Base-by-base conservation (phyloP, 2,113 vertebrate genomes). In the Aptenodytes patagonicus region DNA sequence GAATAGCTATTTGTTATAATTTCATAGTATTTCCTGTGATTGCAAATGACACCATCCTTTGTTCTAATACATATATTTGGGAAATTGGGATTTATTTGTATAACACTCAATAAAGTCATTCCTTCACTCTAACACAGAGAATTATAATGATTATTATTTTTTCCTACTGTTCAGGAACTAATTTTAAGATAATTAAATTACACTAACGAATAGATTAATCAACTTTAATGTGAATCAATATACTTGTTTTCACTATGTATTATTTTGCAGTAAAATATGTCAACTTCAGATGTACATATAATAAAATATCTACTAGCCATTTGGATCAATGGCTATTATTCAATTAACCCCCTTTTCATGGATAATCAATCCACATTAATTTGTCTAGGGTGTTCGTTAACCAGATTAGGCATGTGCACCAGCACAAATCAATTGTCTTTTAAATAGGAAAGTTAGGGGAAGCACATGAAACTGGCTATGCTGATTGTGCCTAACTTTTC, bases 161-260 rank as follows among this genome's bases (percentile, higher is more conserved):
- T 76, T 86, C 72, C 69, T 78, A 87, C 89, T 95, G 58, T 95
- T 98, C 97, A 97, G 82, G 78, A 97, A 92, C 71, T 89, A 90
- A 97, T 97, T 98, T 98, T 98, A 97, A 97, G 96, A 84, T 85
- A 97, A 97, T 98, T 98, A 97, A 95, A 97, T 97, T 93, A 95
- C 18, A 49, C 46, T 93, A 96, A 96, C 7, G 32, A 95, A 91
- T 83, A 95, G 68, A 97, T 98, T 87, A 97, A 97, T 98, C 91
- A 97, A 38, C 38, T 86, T 98, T 87, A 97, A 95, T 87, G 77
- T 70, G 90, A 98, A 97, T 96, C 89, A 91, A 68, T 97, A 90
- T 78, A 94, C 64, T 94, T 97, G 66, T 92, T 97, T 97, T 96
- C 54, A 95, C 55, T 93, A 52, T 91, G 89, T 86, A 92, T 97